These are phyloP conservation scores for Idaea aversata DNA, from an alignment of 2,888 invertebrate genomes.

Conservation along the genomic window DNA sequence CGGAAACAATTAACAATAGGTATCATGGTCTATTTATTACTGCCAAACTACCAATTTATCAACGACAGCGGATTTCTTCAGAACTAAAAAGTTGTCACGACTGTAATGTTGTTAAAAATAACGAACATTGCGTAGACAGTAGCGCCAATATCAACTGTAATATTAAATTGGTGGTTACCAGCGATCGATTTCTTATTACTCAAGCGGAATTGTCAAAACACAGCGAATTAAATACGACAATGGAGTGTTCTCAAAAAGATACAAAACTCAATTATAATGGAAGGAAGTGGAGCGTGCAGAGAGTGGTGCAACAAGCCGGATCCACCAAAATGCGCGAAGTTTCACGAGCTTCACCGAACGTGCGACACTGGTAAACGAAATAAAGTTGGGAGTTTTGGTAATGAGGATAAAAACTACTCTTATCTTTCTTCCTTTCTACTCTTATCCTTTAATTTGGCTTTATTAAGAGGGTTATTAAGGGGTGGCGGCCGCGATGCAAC, in stretches of 20 bases:
- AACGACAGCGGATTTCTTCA: background rate
- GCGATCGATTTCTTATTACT: constrained; percentile 28
- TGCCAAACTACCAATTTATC: background rate
- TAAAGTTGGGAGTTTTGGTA: background rate
- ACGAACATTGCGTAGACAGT: background rate
- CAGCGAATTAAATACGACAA: constrained; percentile 26
- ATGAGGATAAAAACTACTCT: background rate
- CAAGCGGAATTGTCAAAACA: constrained; percentile 29
- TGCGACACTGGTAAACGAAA: background rate
- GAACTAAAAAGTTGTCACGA: background rate
- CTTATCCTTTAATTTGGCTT: too few species aligned
- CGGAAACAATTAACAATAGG: constrained; percentile 17
- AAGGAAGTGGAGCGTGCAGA: constrained; percentile 66
- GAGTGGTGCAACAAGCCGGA: constrained; percentile 59
- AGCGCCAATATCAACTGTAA: background rate
- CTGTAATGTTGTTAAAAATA: background rate
- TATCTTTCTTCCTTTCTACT: too few species aligned
- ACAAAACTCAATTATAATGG: constrained; percentile 59
- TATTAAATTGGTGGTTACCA: constrained; percentile 7
- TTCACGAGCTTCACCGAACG: constrained; percentile 13
- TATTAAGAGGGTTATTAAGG: too few species aligned
- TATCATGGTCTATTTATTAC: constrained; percentile 19
- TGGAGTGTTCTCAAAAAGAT: constrained; percentile 33
- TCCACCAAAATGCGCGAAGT: constrained; percentile 47
- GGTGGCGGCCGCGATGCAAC: too few species aligned